Conservation (phyloP, 2,113 vertebrate species). For the Clarias magur region DNA sequence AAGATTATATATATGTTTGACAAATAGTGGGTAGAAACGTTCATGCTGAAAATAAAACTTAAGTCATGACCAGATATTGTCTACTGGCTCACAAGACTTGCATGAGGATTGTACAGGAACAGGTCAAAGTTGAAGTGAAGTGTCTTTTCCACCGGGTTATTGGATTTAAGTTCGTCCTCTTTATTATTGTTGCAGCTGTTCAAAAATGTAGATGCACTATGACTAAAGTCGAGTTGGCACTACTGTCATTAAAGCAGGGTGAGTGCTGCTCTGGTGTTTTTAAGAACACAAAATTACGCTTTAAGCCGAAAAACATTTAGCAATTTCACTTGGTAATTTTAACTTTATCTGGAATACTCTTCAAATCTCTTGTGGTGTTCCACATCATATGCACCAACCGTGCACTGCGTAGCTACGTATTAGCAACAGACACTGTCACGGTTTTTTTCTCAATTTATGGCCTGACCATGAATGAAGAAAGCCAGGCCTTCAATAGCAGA, state of each 20-base stretch:
- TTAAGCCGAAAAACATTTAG: not conserved
- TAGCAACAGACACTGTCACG: not conserved
- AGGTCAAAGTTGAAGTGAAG: not conserved
- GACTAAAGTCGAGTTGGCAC: not conserved
- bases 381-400: too few species aligned
- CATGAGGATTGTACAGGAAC: not conserved
- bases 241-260: not conserved
- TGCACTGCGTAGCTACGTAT: not conserved
- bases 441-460: not conserved
- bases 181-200: too few species aligned
- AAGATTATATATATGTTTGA: not conserved
- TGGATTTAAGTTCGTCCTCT: too few species aligned
- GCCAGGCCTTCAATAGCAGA: not conserved
- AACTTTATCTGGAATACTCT: not conserved
- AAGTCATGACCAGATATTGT: not conserved
- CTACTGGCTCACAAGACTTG: not conserved
- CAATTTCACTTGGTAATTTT: not conserved
- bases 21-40: not conserved
- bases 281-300: not conserved
- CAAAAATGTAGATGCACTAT: not conserved
- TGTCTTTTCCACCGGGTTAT: too few species aligned
- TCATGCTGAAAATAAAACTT: not conserved
- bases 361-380: not conserved
- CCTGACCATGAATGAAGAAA: not conserved
- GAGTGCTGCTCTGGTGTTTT: not conserved